Base-by-base conservation (phyloP, 1,140 invertebrate genomes). In the Palaemon carinicauda region DNA sequence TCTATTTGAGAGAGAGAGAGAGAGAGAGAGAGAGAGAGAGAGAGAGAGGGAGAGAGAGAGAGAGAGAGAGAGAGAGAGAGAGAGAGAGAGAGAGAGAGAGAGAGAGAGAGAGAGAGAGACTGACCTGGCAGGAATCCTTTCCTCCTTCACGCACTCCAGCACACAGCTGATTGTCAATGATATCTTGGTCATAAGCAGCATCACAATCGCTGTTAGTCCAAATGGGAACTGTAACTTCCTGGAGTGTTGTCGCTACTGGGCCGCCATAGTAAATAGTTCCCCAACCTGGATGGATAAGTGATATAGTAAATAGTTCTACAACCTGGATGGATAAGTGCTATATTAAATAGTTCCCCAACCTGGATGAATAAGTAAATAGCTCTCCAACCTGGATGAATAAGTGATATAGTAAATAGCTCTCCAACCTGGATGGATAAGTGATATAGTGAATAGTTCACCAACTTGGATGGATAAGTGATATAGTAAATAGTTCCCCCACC, bases 101-200 rank as follows among this genome's bases (percentile, higher is more conserved):
- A 56, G 24, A 31, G n/a, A 19, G n/a, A 17, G 69, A 50, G 31
- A 19, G 24, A 74, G 51, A 1, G 7, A 69, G 7, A 60, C 78
- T 84, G 87, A 94, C 93, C 91, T 94, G 93, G 90, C 95, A 95
- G 7, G 94, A 91, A 90, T 95, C 95, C 89, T 94, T 94, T 60
- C 92, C 92, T 24, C 91, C 89, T 0, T 92, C 91, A 33, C 31
- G 80, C n/a, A 41, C 82, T 65, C 93, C 95, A 1, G 95, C 95
- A 90, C 95, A 96, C n/a, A 96, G 91, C 90, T 95, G 94, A 1
- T 90, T 91, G 9, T 92, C 89, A 0, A 91, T 90, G 2, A 93
- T 92, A 17, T 88, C 65, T 21, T 88, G 80, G 17, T 80, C 50
- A 80, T 87, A 90, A 29, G 87, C 17, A 92, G 52, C 1, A 90